Conservation (phyloP, 1,140 invertebrate species). For the Drosophila triauraria region DNA sequence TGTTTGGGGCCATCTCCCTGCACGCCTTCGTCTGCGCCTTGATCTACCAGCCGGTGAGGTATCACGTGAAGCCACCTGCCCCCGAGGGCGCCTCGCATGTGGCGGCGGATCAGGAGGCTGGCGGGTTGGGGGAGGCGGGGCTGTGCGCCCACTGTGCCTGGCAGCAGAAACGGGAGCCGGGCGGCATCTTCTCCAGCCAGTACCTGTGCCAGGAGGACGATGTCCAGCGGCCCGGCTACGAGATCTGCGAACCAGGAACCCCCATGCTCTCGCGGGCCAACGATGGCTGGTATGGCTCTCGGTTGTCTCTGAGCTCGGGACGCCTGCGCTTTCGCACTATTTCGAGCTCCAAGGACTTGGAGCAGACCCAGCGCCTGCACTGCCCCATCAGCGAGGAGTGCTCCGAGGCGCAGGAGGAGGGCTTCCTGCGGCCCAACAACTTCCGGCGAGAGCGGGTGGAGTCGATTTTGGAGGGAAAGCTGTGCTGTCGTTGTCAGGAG, state of each 20-base stretch:
- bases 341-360: slow-evolving; percentile 78
- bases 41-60: slow-evolving; percentile 88
- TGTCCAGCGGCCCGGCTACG: slow-evolving; percentile 87
- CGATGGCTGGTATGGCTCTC: slow-evolving; percentile 88
- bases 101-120: slow-evolving; percentile 16
- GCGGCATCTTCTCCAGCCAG: slow-evolving; percentile 87
- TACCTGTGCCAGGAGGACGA: slow-evolving; percentile 89
- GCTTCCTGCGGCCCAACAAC: slow-evolving; percentile 72
- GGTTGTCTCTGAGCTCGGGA: slow-evolving; percentile 69
- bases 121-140: slow-evolving; percentile 2
- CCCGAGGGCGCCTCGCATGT: not conserved
- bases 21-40: slow-evolving; percentile 87
- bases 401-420: slow-evolving; percentile 12
- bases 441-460: slow-evolving; percentile 76
- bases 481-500: slow-evolving; percentile 66
- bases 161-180: slow-evolving; percentile 76
- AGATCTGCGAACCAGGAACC: slow-evolving; percentile 88
- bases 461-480: slow-evolving; percentile 48
- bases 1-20: slow-evolving; percentile 87
- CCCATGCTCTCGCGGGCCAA: slow-evolving; percentile 89
- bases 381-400: slow-evolving; percentile 56
- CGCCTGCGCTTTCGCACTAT: slow-evolving; percentile 70
- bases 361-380: slow-evolving; percentile 60
- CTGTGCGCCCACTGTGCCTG: slow-evolving; percentile 76
- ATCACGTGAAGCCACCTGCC: slow-evolving; percentile 83